These are phyloP conservation scores for Caenorhabditis wallacei DNA, from an alignment of 2,888 invertebrate species.

Conservation along the genomic window DNA sequence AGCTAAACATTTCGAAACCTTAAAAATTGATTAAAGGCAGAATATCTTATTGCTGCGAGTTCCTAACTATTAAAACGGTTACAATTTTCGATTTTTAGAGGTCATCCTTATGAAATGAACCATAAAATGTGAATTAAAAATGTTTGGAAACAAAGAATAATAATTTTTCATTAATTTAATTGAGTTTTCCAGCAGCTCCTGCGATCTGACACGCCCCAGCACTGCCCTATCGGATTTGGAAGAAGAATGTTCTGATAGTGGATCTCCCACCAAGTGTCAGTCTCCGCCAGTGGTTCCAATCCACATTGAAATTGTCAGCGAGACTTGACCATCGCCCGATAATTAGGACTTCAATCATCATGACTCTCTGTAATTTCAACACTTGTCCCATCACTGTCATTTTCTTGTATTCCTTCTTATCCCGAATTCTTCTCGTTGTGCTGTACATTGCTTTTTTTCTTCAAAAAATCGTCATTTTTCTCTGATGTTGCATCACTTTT, in stretches of 20 bases:
- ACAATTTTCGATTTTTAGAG: too few relatives aligned
- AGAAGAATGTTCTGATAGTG: conserved; percentile 72
- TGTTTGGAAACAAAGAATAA: neutral
- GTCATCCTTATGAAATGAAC: too few relatives aligned
- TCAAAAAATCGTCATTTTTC: conserved; percentile 1
- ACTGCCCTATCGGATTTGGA: conserved; percentile 73
- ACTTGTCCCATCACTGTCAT: conserved; percentile 1
- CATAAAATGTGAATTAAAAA: too few relatives aligned
- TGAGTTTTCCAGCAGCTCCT: conserved; percentile 62
- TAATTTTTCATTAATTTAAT: neutral
- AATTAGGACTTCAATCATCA: conserved; percentile 4
- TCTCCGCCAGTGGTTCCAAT: conserved; percentile 57
- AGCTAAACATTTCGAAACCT: too few relatives aligned
- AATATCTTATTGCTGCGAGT: too few relatives aligned
- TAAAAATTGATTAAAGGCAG: too few relatives aligned
- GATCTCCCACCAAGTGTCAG: conserved; percentile 66
- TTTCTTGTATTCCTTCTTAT: conserved; percentile 10
- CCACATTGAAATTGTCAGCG: conserved; percentile 60
- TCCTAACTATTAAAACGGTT: too few relatives aligned
- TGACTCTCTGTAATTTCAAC: neutral
- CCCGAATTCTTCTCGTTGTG: conserved; percentile 22
- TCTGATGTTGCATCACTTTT: conserved; percentile 22
- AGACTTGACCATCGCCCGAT: conserved; percentile 25
- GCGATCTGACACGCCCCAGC: conserved; percentile 70
- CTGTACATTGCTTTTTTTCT: conserved; percentile 24